Evolutionary conservation across 2,888 invertebrate genomes (phyloP), one percentile per base, ranked within the genome.

Genomic region (Micoletzkya japonica): DNA sequence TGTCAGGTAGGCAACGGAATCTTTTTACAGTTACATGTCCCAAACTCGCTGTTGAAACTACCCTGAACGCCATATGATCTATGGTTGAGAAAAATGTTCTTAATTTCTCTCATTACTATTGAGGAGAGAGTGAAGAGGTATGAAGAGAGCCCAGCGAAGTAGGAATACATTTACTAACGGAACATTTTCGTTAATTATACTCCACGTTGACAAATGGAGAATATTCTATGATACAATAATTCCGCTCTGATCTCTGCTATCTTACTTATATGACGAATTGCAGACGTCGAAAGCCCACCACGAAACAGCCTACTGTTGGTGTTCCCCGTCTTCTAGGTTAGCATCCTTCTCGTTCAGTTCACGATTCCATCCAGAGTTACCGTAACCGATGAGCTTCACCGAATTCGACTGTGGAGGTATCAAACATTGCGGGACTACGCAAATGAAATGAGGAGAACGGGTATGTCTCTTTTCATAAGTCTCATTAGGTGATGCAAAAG

Each of bases 371-470:
- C 34, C 58, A 74, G 74, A 34, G 57, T 66, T 20, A 74, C 74
- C 6, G 60, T 70, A 32, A 72, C 70, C 56, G 72, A 72, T 24
- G 60, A 71, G 34, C 64, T 73, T 1, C 66, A 72, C 10, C 28
- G 72, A 37, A 71, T 77, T 17, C 69, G 78, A 52, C 75, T 79
- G n/a, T 79, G 78, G 78, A 70, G 78, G 56, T 79, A 79, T 68
- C 75, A 77, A 39, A 70, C 74, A 32, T 59, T 78, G 36, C 73
- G 73, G 39, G 73, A 73, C 49, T 71, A 76, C 37, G 71, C 73
- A 52, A 70, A 75, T 34, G 67, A 50, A 69, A 64, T 24, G 26
- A 49, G 20, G 34, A 4, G 1, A 24, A 24, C 17, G 39, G 4
- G 3, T 20, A 54, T 24, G 37, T 4, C 37, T 32, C 32, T 30